phyloP scores from a whole-genome alignment of 1,140 invertebrate genomes.

The Thrips palmi region DNA sequence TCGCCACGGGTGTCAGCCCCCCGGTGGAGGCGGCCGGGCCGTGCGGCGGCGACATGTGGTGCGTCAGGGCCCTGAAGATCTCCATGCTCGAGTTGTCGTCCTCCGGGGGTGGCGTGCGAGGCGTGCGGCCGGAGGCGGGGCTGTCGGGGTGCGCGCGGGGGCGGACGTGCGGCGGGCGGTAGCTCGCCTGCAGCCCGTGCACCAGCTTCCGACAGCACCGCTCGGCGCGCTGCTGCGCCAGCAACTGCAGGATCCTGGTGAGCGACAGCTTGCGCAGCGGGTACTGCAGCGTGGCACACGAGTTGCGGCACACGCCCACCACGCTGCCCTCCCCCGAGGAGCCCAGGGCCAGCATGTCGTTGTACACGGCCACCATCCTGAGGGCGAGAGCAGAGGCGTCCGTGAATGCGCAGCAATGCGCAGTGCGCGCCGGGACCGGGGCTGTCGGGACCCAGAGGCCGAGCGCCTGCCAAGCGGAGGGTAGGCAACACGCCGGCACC shows the following conservation, averaged over 20 bases:
- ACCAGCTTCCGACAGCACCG: conserved; percentile 15
- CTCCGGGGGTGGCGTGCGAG: conserved; percentile 10
- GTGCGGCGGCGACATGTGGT: conserved; percentile 16
- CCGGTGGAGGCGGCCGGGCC: conserved; percentile 5
- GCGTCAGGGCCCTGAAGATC: conserved; percentile 18
- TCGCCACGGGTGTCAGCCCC: neutral
- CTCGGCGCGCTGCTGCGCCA: conserved; percentile 17
- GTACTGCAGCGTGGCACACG: conserved; percentile 16
- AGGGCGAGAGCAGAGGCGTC: too few relatives aligned
- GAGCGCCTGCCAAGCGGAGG: too few relatives aligned
- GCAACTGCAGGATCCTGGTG: conserved; percentile 17
- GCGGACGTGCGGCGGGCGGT: conserved; percentile 5
- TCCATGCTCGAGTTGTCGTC: conserved; percentile 18
- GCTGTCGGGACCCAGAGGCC: too few relatives aligned
- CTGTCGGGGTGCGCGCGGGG: neutral
- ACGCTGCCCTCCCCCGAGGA: conserved; percentile 10
- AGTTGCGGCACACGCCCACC: conserved; percentile 15
- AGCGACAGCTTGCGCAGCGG: conserved; percentile 16
- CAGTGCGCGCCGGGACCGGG: too few relatives aligned
- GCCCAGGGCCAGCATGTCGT: conserved; percentile 13
- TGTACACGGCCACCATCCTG: conserved; percentile 16
- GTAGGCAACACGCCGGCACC: too few relatives aligned
- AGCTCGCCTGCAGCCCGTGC: conserved; percentile 15
- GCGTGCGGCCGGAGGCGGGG: conserved; percentile 7
- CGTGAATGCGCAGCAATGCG: too few relatives aligned